phyloP scores from a whole-genome alignment of 1,140 invertebrate species.

The Notospermus geniculatus region DNA sequence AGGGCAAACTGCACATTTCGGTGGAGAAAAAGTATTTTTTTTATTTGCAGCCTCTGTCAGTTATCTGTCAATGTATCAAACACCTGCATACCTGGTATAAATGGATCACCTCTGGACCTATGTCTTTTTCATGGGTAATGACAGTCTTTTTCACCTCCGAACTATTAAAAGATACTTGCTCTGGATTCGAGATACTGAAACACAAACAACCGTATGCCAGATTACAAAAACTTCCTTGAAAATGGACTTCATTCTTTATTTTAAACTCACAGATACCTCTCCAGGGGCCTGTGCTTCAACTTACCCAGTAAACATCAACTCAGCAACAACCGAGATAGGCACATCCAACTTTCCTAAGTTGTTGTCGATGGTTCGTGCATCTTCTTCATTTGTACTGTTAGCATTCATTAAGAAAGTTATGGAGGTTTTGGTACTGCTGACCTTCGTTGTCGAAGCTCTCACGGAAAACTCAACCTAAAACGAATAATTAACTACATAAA shows the following conservation, averaged over 20 bases:
- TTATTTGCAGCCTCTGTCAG: too few relatives aligned
- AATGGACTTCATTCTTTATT: too few relatives aligned
- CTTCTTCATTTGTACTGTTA: slow-evolving; percentile 53
- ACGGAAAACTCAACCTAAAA: too few relatives aligned
- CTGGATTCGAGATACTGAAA: slow-evolving; percentile 67
- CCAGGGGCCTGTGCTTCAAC: slow-evolving; percentile 1
- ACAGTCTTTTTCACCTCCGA: slow-evolving; percentile 38
- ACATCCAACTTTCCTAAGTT: slow-evolving; percentile 11
- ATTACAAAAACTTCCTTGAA: too few relatives aligned
- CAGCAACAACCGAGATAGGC: slow-evolving; percentile 9
- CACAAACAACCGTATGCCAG: background rate
- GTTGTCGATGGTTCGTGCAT: slow-evolving; percentile 9
- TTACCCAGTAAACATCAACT: slow-evolving; percentile 21
- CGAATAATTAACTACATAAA: too few relatives aligned
- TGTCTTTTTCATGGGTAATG: slow-evolving; percentile 64
- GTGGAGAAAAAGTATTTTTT: too few relatives aligned
- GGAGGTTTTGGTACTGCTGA: too few relatives aligned
- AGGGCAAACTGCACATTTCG: too few relatives aligned
- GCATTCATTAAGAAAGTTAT: background rate
- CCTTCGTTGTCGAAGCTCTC: too few relatives aligned
- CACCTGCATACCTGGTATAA: slow-evolving; percentile 81
- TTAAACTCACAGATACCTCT: too few relatives aligned
- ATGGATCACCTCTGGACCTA: slow-evolving; percentile 81
- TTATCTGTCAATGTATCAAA: too few relatives aligned
- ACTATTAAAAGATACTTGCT: slow-evolving; percentile 74